Conservation (phyloP, 2,797 vertebrate species). For the Enteromius argenteus region DNA sequence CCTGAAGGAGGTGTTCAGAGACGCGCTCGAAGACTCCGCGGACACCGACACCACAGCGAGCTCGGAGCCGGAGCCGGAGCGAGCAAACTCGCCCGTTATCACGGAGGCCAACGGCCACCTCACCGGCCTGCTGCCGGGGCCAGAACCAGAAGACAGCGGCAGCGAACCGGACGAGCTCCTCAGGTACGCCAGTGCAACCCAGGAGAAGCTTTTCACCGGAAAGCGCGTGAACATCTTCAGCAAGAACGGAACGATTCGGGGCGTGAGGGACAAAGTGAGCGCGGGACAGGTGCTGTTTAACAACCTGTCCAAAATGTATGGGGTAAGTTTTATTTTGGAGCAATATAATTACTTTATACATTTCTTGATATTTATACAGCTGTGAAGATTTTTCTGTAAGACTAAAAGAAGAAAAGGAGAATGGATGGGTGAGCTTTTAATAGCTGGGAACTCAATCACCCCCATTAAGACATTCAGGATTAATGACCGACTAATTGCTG, state of each 20-base stretch:
- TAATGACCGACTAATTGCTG: slow-evolving; percentile 26
- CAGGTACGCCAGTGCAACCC: slow-evolving; percentile 86
- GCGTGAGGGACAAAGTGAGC: slow-evolving; percentile 97
- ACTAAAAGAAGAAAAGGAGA: neutral
- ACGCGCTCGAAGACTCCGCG: slow-evolving; percentile 78
- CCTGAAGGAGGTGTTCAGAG: slow-evolving; percentile 91
- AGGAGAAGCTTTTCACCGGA: slow-evolving; percentile 87
- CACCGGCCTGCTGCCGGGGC: slow-evolving; percentile 74
- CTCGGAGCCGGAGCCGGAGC: slow-evolving; percentile 83
- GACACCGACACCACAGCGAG: slow-evolving; percentile 86
- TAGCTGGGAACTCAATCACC: neutral
- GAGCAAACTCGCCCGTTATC: slow-evolving; percentile 65
- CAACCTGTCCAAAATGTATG: slow-evolving; percentile 88
- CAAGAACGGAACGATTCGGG: slow-evolving; percentile 96
- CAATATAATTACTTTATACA: too few relatives aligned
- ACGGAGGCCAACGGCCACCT: slow-evolving; percentile 87
- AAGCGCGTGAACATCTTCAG: slow-evolving; percentile 96
- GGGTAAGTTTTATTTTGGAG: slow-evolving; percentile 80
- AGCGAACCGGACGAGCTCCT: slow-evolving; percentile 88
- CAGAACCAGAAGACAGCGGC: slow-evolving; percentile 77
- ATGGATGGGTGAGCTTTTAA: neutral
- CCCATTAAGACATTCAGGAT: neutral
- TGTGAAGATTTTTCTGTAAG: neutral
- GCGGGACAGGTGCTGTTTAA: slow-evolving; percentile 98
- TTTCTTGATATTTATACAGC: neutral